Percentiles rank a stretch among this genome's conserved stretches.
phyloP scores from a whole-genome alignment of 2,797 vertebrate species.

The Crocodylus rhombifer region DNA sequence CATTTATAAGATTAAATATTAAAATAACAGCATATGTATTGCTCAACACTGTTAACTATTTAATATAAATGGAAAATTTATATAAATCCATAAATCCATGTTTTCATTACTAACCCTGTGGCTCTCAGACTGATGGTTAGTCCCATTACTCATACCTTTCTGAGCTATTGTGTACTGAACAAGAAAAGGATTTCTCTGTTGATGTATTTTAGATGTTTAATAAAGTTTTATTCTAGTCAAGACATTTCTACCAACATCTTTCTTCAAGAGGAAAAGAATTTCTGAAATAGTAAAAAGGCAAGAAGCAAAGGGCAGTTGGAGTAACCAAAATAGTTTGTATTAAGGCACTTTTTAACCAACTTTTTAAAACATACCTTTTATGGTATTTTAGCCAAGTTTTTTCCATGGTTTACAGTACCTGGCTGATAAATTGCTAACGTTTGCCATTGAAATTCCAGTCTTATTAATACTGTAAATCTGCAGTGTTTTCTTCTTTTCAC shows the following conservation, averaged over 20 bases:
- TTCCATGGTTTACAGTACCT: background rate
- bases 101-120: background rate
- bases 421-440: background rate
- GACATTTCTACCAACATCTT: background rate
- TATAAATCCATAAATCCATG: no score
- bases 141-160: background rate
- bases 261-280: background rate
- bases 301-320: background rate
- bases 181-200: background rate
- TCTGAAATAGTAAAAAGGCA: background rate
- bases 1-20: constrained; percentile 24
- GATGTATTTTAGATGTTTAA: background rate
- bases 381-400: background rate
- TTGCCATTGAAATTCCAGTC: background rate
- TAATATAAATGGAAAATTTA: background rate
- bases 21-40: constrained; percentile 3
- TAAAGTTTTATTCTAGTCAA: background rate
- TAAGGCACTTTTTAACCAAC: no score
- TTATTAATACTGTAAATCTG: background rate
- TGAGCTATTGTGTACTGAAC: background rate
- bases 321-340: background rate
- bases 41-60: background rate
- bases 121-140: background rate
- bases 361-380: background rate
- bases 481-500: background rate